Evolutionary conservation across 1,140 invertebrate genomes (phyloP).

Genomic region (Coenobita brevimanus): DNA sequence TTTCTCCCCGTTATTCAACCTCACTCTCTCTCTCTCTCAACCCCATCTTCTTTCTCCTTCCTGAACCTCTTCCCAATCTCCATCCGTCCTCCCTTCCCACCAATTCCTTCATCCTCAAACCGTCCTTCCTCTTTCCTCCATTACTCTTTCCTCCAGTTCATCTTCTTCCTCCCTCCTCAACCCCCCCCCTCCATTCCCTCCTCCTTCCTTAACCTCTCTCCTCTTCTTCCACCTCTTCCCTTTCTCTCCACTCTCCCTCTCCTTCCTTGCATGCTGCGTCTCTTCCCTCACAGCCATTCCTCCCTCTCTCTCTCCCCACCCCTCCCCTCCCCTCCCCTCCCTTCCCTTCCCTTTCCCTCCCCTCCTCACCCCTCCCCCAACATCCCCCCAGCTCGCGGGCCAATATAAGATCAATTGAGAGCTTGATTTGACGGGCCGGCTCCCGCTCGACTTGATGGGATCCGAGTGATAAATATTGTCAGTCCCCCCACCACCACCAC

Average conservation of each 20-base stretch:
- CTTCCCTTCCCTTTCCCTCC: background rate
- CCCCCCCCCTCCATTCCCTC: background rate
- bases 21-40: too few relatives aligned
- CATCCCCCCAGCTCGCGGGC: background rate
- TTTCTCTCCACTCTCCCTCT: background rate
- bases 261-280: too few relatives aligned
- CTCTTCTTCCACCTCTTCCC: background rate
- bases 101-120: too few relatives aligned
- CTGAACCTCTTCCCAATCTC: too few relatives aligned
- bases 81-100: too few relatives aligned
- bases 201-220: too few relatives aligned
- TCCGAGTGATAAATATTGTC: constrained; percentile 64
- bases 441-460: constrained; percentile 64
- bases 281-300: too few relatives aligned
- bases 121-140: too few relatives aligned
- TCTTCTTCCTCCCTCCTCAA: background rate
- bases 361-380: background rate
- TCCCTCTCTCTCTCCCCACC: background rate
- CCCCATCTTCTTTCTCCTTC: too few relatives aligned
- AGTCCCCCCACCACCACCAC: too few relatives aligned
- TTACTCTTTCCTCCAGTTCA: too few relatives aligned
- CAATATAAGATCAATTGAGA: constrained; percentile 67
- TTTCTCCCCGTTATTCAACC: too few relatives aligned
- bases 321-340: background rate
- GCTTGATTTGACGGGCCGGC: constrained; percentile 61